phyloP scores from a whole-genome alignment of 2,113 vertebrate species.

The Isurus oxyrinchus region DNA sequence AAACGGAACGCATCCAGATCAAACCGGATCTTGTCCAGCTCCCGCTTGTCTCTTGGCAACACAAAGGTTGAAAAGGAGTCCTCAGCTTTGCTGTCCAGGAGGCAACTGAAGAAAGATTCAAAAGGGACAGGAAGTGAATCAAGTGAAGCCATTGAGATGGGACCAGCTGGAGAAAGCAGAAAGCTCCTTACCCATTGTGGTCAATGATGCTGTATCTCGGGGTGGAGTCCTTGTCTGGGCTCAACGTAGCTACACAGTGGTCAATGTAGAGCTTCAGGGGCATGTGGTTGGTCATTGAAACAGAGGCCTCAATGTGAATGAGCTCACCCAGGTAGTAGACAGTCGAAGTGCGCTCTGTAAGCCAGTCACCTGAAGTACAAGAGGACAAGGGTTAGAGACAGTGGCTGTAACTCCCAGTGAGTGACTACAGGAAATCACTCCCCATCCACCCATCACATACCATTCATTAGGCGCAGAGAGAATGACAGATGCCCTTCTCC shows the following conservation, averaged over 20 bases:
- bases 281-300: no score
- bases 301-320: neutral
- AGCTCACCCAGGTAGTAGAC: neutral
- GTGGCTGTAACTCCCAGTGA: no score
- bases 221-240: no score
- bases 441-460: no score
- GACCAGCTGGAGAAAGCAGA: no score
- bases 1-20: neutral
- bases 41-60: neutral
- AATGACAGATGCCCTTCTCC: neutral
- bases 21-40: neutral
- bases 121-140: neutral
- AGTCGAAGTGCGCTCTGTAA: neutral
- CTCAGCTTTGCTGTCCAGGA: neutral
- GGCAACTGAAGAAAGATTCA: neutral
- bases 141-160: no score
- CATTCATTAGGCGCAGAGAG: neutral
- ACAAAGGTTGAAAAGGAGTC: neutral
- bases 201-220: no score
- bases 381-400: neutral
- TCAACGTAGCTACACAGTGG: no score
- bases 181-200: no score
- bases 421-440: no score
- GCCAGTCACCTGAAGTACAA: neutral
- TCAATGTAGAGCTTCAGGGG: no score